Percentiles rank a stretch among this genome's conserved stretches.
Evolutionary conservation across 2,888 invertebrate species (phyloP).

Genomic region (Limnephilus marmoratus): DNA sequence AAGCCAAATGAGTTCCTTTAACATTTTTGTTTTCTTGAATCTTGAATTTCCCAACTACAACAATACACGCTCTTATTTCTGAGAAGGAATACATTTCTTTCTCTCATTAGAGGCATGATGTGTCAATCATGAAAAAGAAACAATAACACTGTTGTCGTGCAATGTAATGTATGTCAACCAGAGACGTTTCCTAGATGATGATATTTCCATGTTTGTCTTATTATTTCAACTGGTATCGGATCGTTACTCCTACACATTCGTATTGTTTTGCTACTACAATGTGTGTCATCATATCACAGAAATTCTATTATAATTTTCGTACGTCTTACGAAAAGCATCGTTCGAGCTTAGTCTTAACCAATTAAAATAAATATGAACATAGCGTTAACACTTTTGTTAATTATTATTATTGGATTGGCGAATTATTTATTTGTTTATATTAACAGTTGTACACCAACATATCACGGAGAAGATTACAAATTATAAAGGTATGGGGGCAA

Average conservation of each 20-base stretch:
- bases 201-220: background rate
- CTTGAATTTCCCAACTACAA: too few relatives aligned
- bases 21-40: too few relatives aligned
- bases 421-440: too few relatives aligned
- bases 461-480: too few relatives aligned
- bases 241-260: background rate
- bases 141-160: background rate
- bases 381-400: too few relatives aligned
- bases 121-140: background rate
- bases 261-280: background rate
- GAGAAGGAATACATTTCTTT: background rate
- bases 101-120: background rate
- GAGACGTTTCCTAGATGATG: background rate
- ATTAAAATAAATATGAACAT: too few relatives aligned
- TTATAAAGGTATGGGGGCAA: too few relatives aligned
- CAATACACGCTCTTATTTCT: background rate
- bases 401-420: too few relatives aligned
- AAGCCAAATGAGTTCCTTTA: too few relatives aligned
- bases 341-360: too few relatives aligned
- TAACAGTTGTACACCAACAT: too few relatives aligned
- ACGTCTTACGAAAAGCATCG: too few relatives aligned
- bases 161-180: background rate
- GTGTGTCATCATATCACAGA: background rate
- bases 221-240: background rate
- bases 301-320: background rate